Evolutionary conservation across 2,888 invertebrate species (phyloP), one percentile per base, ranked within the genome.

Genomic region (Harpalus rubripes): DNA sequence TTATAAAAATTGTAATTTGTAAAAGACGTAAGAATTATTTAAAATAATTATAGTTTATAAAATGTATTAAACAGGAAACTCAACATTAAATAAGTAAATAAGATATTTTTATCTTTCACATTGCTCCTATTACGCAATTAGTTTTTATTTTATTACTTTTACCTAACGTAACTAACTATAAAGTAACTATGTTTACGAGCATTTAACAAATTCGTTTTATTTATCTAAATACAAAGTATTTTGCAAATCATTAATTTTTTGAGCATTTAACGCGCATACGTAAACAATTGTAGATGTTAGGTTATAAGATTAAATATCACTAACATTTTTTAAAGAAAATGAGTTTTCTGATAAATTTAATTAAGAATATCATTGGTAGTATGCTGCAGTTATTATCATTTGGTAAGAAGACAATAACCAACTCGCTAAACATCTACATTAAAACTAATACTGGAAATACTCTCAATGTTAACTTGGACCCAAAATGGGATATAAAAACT

Each of bases 401-500:
- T 87, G 92, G 94, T 8, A 93, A 93, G 87, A 93, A 93, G 86
- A 92, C 92, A 39, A 92, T 95, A 63, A 92, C 92, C 3, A 94
- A 94, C 90, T 92, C 93, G 0, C 88, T 95, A 59, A 94, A 92
- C 89, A 93, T 95, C 89, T 94, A 94, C 88, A 92, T 95, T 0
- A 95, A 95, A 91, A 95, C 95, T 0, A 95, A 94, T 87, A 94
- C 94, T 63, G 94, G 94, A 0, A 94, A 92, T 86, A 94, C 94
- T 0, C 89, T 95, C 22, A 92, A 94, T 0, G 93, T 95, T 0
- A 94, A 95, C 88, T 91, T 96, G 88, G 94, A 95, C 90, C 95
- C 95, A 7, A 93, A 94, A 89, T 96, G 95, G 95, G 94, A 95
- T 88, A 95, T 96, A 18, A 93, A 93, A 88, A 93, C 95, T 89